Percentiles rank a stretch among this genome's conserved stretches.
These are phyloP conservation scores for Hemiscyllium ocellatum DNA, from an alignment of 2,113 vertebrate species.

Conservation along the genomic window DNA sequence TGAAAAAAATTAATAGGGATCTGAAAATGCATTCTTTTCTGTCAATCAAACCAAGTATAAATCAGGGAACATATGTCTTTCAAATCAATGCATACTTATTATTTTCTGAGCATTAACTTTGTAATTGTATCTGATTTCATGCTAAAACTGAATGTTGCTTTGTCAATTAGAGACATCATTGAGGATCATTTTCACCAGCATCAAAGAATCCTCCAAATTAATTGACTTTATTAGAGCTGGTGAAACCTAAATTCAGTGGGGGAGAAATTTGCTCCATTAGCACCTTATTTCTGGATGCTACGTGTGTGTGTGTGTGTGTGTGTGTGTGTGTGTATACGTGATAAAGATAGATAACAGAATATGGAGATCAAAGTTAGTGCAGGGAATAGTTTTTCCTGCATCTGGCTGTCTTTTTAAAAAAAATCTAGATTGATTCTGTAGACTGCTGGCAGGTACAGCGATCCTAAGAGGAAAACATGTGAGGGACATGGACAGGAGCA, in stretches of 20 bases:
- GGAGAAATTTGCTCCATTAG: not conserved
- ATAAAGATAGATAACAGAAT: too few relatives aligned
- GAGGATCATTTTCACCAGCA: not conserved
- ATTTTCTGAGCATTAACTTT: not conserved
- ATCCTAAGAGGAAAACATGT: too few relatives aligned
- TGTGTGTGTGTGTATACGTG: too few relatives aligned
- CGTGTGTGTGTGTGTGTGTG: not conserved
- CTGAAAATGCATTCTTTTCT: not conserved
- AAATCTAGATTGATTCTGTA: too few relatives aligned
- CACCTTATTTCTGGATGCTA: not conserved
- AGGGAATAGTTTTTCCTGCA: too few relatives aligned
- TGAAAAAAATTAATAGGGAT: slow-evolving; percentile 3
- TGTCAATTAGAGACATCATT: not conserved
- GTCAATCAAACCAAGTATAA: not conserved
- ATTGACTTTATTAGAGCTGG: not conserved
- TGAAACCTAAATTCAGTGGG: not conserved
- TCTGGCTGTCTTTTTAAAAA: too few relatives aligned
- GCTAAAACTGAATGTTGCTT: not conserved
- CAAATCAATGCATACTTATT: not conserved
- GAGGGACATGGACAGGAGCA: too few relatives aligned
- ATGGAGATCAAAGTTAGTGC: too few relatives aligned
- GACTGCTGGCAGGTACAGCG: too few relatives aligned
- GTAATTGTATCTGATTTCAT: not conserved
- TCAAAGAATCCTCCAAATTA: not conserved
- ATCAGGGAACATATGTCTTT: not conserved